These are phyloP conservation scores for Zonitis immaculata DNA, from an alignment of 2,888 invertebrate genomes.

Conservation along the genomic window DNA sequence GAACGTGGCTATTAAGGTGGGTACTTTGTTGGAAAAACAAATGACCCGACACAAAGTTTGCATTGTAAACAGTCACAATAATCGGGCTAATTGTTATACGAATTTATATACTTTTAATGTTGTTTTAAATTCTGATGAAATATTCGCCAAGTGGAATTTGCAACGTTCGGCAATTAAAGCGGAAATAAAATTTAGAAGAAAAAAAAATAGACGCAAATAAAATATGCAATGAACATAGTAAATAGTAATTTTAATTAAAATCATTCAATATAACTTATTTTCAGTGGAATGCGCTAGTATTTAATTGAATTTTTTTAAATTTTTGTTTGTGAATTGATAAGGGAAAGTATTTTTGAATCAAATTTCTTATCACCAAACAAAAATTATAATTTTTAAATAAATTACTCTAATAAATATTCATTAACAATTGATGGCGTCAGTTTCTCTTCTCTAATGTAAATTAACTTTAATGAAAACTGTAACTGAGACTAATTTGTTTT, in stretches of 20 bases:
- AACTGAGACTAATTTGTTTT: slow-evolving; percentile 11
- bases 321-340: no score
- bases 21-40: slow-evolving; percentile 32
- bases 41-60: slow-evolving; percentile 25
- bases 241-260: neutral
- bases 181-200: neutral
- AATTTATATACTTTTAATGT: slow-evolving; percentile 19
- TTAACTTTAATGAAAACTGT: slow-evolving; percentile 2
- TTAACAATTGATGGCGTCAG: slow-evolving; percentile 11
- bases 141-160: neutral
- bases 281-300: no score
- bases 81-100: slow-evolving; percentile 27
- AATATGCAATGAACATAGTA: neutral
- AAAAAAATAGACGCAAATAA: neutral
- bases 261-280: neutral
- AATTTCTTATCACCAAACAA: no score
- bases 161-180: neutral
- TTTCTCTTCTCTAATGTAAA: slow-evolving; percentile 3
- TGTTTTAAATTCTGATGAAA: slow-evolving; percentile 4
- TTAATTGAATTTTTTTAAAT: no score
- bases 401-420: slow-evolving; percentile 7
- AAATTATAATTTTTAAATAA: no score
- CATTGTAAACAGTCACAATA: slow-evolving; percentile 24
- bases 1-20: slow-evolving; percentile 25
- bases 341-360: no score